Conservation (phyloP, 2,797 vertebrate genomes). For the Rhinella marina region DNA sequence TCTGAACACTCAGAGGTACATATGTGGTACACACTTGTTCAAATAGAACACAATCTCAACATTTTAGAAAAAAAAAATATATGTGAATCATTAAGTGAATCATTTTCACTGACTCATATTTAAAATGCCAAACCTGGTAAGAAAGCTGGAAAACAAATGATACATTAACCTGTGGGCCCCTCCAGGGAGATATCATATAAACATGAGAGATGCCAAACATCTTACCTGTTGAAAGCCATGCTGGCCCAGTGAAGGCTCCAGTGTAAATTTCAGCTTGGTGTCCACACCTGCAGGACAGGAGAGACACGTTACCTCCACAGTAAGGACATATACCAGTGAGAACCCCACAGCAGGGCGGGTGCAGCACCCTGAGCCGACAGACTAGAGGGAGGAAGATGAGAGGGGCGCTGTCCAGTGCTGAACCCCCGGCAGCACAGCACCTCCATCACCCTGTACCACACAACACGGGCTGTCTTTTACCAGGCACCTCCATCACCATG, state of each 20-base stretch:
- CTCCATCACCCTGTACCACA: too few relatives aligned
- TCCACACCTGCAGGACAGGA: constrained; percentile 85
- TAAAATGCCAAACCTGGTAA: neutral
- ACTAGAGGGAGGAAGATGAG: neutral
- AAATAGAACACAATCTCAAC: neutral
- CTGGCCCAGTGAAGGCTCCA: constrained; percentile 93
- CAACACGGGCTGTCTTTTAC: neutral
- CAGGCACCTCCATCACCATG: neutral
- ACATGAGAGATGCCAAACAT: neutral
- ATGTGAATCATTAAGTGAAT: neutral
- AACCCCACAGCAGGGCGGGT: too few relatives aligned
- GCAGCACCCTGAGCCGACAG: too few relatives aligned
- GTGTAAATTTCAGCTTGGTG: constrained; percentile 95
- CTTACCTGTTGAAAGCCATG: constrained; percentile 97
- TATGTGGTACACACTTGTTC: too few relatives aligned
- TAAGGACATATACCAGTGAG: too few relatives aligned
- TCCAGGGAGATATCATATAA: too few relatives aligned
- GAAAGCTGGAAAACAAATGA: neutral
- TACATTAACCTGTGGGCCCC: neutral
- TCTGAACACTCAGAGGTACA: neutral
- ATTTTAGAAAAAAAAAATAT: neutral
- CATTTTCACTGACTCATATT: neutral
- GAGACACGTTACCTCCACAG: neutral
- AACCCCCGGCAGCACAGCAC: constrained; percentile 63
- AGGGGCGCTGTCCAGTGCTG: constrained; percentile 90